These are phyloP conservation scores for Suncus etruscus DNA, from an alignment of 2,113 vertebrate species.

Conservation along the genomic window DNA sequence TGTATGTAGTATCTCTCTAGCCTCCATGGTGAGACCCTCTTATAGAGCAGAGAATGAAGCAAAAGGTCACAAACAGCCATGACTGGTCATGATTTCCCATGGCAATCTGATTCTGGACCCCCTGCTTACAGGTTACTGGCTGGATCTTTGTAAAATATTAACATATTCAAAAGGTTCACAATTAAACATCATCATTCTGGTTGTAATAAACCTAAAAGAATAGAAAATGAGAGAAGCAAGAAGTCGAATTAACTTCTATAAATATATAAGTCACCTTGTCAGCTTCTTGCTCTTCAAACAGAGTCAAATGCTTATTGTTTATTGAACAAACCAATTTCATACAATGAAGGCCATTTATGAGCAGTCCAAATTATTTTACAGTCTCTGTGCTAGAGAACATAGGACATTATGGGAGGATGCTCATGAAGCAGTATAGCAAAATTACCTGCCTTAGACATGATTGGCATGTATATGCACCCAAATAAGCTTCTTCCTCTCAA, in stretches of 20 bases:
- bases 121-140: not conserved
- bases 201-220: not conserved
- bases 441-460: not conserved
- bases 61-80: not conserved
- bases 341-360: accelerated
- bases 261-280: no score
- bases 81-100: not conserved
- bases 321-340: not conserved
- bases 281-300: not conserved
- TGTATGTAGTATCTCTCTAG: no score
- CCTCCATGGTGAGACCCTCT: not conserved
- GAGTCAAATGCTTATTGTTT: not conserved
- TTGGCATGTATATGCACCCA: no score
- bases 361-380: no score
- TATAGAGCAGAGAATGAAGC: not conserved
- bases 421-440: not conserved
- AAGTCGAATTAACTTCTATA: not conserved
- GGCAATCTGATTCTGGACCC: not conserved
- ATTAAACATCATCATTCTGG: not conserved
- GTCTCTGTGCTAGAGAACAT: not conserved
- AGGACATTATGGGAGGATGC: not conserved
- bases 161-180: not conserved
- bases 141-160: not conserved
- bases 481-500: not conserved
- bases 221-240: not conserved